Evolutionary conservation across 2,113 vertebrate genomes (phyloP).

Genomic region (Xiphophorus couchianus): DNA sequence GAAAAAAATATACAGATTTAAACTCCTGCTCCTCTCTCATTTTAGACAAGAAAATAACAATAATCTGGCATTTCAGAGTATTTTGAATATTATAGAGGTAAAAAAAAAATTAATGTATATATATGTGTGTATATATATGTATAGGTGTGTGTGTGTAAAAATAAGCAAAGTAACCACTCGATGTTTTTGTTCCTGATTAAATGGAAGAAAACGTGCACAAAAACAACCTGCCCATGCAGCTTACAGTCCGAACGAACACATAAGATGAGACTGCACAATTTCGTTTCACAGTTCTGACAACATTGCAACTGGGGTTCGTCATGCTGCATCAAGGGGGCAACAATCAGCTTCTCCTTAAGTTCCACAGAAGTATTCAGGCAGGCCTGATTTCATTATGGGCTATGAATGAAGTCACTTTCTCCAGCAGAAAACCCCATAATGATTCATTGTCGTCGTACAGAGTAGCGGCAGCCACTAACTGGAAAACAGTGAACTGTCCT

Average conservation of each 20-base stretch:
- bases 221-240: not conserved
- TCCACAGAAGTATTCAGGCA: conserved; percentile 12
- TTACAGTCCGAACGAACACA: not conserved
- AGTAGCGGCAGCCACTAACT: not conserved
- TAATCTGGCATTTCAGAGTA: not conserved
- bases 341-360: conserved; percentile 32
- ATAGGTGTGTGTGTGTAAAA: not conserved
- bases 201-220: not conserved
- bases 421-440: not conserved
- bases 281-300: not conserved
- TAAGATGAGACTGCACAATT: not conserved
- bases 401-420: not conserved
- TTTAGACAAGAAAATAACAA: not conserved
- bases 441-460: not conserved
- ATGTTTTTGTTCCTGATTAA: too few species aligned
- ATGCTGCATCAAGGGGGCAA: not conserved
- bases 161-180: not conserved
- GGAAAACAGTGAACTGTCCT: not conserved
- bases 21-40: too few species aligned
- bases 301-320: conserved; percentile 1
- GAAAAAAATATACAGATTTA: too few species aligned
- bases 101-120: too few species aligned
- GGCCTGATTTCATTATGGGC: not conserved
- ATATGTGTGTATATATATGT: too few species aligned
- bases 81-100: too few species aligned